These are phyloP conservation scores for Carterocephalus palaemon DNA, from an alignment of 2,888 invertebrate genomes.

Conservation along the genomic window DNA sequence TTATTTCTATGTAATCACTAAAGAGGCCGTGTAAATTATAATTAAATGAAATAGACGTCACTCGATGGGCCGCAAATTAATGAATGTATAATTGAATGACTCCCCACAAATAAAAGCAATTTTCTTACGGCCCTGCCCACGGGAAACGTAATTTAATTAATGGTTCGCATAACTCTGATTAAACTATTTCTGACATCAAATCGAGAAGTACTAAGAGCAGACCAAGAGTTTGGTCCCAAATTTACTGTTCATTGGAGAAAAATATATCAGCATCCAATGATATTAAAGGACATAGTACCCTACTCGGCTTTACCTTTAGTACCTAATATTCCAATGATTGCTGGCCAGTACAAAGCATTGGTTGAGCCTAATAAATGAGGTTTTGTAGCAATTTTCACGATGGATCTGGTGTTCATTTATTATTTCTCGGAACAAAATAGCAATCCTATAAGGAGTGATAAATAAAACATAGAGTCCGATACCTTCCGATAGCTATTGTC, in stretches of 20 bases:
- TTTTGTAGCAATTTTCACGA: not conserved
- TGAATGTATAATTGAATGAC: constrained; percentile 66
- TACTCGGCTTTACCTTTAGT: no score
- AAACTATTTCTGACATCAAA: constrained; percentile 49
- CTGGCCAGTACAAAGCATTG: no score
- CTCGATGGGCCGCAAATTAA: constrained; percentile 63
- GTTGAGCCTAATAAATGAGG: no score
- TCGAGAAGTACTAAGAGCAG: constrained; percentile 30
- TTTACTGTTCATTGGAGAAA: no score
- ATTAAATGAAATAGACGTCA: constrained; percentile 66
- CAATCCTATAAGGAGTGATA: constrained; percentile 70
- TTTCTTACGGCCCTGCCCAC: constrained; percentile 60
- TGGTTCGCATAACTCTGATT: constrained; percentile 64
- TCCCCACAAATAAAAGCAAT: constrained; percentile 71
- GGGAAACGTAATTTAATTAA: constrained; percentile 65
- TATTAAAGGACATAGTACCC: no score
- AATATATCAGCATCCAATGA: no score
- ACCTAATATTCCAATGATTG: no score
- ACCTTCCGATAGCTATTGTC: constrained; percentile 68
- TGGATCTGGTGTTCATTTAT: constrained; percentile 7
- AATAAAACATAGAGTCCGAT: constrained; percentile 70
- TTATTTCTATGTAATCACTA: constrained; percentile 44
- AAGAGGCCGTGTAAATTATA: constrained; percentile 59
- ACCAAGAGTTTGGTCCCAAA: constrained; percentile 11
- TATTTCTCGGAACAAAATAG: constrained; percentile 43